Conservation (phyloP, 2,113 vertebrate species). For the Larimichthys crocea region DNA sequence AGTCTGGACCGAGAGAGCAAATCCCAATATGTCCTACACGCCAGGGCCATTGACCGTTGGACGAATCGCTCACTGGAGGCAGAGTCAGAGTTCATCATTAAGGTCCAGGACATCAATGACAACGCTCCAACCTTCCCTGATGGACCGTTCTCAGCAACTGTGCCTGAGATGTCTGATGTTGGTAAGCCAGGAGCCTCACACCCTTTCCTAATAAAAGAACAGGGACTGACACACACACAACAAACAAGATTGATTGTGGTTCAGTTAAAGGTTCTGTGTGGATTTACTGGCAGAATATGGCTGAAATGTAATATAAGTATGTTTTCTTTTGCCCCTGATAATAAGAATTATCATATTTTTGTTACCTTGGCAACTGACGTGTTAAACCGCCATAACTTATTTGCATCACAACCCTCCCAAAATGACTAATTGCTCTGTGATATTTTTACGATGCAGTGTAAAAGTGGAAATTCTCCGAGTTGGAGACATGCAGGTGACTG, state of each 20-base stretch:
- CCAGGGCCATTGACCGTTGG: constrained; percentile 89
- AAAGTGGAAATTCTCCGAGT: too few species aligned
- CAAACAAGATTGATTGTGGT: neutral
- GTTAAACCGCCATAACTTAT: too few species aligned
- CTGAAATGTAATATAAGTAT: too few species aligned
- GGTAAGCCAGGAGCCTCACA: constrained; percentile 83
- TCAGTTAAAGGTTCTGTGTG: neutral
- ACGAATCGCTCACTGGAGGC: constrained; percentile 92
- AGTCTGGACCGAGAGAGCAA: constrained; percentile 94
- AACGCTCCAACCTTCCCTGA: constrained; percentile 93
- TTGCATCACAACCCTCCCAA: too few species aligned
- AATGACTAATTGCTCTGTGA: too few species aligned
- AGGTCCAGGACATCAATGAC: constrained; percentile 96
- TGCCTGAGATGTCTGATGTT: constrained; percentile 95
- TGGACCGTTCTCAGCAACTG: constrained; percentile 89
- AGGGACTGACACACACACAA: neutral
- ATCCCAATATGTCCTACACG: constrained; percentile 92
- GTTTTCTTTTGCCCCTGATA: too few species aligned
- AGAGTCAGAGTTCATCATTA: constrained; percentile 95
- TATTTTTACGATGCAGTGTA: too few species aligned
- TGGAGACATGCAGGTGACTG: too few species aligned
- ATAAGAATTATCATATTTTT: too few species aligned
- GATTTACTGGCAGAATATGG: too few species aligned
- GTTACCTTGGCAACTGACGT: too few species aligned
- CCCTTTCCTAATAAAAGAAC: neutral